These are phyloP conservation scores for Hyla sarda DNA, from an alignment of 2,113 vertebrate genomes.

Conservation along the genomic window DNA sequence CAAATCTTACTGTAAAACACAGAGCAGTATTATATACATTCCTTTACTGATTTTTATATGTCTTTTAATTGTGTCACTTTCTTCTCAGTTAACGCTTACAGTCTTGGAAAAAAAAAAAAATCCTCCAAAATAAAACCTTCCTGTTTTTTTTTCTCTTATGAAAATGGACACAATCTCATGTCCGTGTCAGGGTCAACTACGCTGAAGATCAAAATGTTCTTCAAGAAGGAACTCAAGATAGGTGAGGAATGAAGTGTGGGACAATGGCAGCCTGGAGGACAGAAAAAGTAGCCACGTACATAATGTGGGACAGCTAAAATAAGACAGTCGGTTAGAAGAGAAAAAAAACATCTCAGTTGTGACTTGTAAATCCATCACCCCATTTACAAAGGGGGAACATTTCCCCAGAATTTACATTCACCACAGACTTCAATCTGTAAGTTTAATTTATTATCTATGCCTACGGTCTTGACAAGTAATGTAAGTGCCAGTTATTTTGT, in stretches of 20 bases:
- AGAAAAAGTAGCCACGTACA: constrained; percentile 80
- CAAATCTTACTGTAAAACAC: constrained; percentile 89
- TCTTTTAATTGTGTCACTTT: constrained; percentile 74
- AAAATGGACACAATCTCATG: constrained; percentile 69
- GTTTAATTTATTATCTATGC: constrained; percentile 64
- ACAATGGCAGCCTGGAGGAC: constrained; percentile 65
- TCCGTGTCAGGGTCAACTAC: constrained; percentile 65
- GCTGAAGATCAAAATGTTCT: constrained; percentile 71
- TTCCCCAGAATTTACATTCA: constrained; percentile 38
- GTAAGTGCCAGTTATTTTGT: constrained; percentile 67
- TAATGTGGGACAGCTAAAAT: constrained; percentile 73
- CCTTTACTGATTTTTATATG: constrained; percentile 76
- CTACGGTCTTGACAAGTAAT: constrained; percentile 67
- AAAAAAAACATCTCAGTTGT: constrained; percentile 62
- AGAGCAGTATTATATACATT: constrained; percentile 89
- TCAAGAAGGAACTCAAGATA: constrained; percentile 68
- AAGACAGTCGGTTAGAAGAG: constrained; percentile 64
- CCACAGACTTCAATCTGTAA: constrained; percentile 24
- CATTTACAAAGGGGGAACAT: neutral
- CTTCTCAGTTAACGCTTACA: constrained; percentile 78
- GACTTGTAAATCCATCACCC: constrained; percentile 71
- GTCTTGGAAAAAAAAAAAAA: constrained; percentile 65
- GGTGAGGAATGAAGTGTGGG: constrained; percentile 63
- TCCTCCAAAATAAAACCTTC: constrained; percentile 74
- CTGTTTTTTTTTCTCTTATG: constrained; percentile 61